A percentile compares a stretch with the other conserved stretches of the same genome.
Conservation (phyloP, 2,888 invertebrate species). For the Aethes cnicana region DNA sequence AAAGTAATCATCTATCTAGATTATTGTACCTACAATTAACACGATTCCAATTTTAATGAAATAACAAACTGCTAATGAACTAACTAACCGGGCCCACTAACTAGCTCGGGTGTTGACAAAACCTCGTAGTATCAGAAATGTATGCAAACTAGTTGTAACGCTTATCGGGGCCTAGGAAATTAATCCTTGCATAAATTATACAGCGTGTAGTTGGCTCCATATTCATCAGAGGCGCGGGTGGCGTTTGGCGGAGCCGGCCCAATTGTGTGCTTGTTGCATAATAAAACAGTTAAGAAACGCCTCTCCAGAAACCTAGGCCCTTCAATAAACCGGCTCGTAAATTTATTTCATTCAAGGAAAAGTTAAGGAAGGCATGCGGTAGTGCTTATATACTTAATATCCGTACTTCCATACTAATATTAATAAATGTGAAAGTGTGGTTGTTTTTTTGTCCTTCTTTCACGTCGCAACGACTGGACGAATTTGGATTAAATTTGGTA, state of each 20-base stretch:
- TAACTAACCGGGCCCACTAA: slow-evolving; percentile 1
- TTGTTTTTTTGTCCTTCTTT: no score
- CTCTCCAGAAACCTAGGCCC: no score
- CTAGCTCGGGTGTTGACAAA: slow-evolving; percentile 3
- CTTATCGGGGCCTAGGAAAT: slow-evolving; percentile 31
- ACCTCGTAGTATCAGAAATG: slow-evolving; percentile 32
- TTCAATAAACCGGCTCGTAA: no score
- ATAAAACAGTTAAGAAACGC: not conserved
- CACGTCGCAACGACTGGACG: no score
- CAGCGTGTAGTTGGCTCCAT: slow-evolving; percentile 36
- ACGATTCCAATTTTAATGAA: not conserved
- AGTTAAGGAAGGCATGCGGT: no score
- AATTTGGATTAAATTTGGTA: no score
- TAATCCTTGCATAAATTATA: slow-evolving; percentile 35
- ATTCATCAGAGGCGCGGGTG: slow-evolving; percentile 31
- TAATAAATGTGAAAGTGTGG: no score
- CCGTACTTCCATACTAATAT: no score
- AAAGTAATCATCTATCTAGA: no score
- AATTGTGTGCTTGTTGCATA: slow-evolving; percentile 2
- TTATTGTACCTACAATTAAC: no score
- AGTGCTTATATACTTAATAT: no score
- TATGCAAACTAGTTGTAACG: slow-evolving; percentile 33
- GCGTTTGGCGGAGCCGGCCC: not conserved
- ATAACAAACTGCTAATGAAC: slow-evolving; percentile 8
- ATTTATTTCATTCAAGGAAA: no score